phyloP scores from a whole-genome alignment of 2,888 invertebrate genomes.

The Lepas anatifera region DNA sequence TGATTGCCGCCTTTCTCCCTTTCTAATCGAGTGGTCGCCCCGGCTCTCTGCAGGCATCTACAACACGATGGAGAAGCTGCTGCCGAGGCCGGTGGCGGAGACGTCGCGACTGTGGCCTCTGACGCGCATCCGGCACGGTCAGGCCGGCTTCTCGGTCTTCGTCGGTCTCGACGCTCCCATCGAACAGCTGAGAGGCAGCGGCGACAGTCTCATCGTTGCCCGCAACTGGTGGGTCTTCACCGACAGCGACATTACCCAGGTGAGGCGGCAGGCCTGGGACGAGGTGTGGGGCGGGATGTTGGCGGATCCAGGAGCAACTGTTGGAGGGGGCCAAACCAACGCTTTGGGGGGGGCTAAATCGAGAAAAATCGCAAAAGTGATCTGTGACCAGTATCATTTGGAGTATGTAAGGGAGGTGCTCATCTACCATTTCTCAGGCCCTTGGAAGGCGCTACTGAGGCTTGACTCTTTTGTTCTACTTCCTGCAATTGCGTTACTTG shows the following conservation, averaged over 20 bases:
- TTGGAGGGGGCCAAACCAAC: too few relatives aligned
- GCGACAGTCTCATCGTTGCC: slow-evolving; percentile 15
- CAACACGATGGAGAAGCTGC: slow-evolving; percentile 22
- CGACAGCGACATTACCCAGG: slow-evolving; percentile 26
- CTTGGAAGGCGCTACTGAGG: too few relatives aligned
- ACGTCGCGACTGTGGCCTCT: slow-evolving; percentile 20
- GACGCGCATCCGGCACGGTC: background rate
- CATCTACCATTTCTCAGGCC: too few relatives aligned
- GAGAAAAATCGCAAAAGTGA: too few relatives aligned
- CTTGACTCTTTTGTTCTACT: too few relatives aligned
- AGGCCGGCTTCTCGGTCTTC: slow-evolving; percentile 21
- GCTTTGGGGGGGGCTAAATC: too few relatives aligned
- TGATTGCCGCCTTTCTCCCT: too few relatives aligned
- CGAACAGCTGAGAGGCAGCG: slow-evolving; percentile 18
- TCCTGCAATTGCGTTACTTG: too few relatives aligned
- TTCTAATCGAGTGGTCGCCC: too few relatives aligned
- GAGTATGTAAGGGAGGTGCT: too few relatives aligned
- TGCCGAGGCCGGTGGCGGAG: slow-evolving; percentile 21
- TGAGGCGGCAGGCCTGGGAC: background rate
- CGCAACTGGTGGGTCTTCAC: slow-evolving; percentile 24
- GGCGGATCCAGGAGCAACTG: too few relatives aligned
- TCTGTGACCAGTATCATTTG: too few relatives aligned
- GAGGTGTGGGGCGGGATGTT: background rate
- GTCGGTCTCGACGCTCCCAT: slow-evolving; percentile 23
- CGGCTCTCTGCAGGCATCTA: slow-evolving; percentile 19